Conservation (phyloP, 2,113 vertebrate species). For the Thamnaconus septentrionalis region DNA sequence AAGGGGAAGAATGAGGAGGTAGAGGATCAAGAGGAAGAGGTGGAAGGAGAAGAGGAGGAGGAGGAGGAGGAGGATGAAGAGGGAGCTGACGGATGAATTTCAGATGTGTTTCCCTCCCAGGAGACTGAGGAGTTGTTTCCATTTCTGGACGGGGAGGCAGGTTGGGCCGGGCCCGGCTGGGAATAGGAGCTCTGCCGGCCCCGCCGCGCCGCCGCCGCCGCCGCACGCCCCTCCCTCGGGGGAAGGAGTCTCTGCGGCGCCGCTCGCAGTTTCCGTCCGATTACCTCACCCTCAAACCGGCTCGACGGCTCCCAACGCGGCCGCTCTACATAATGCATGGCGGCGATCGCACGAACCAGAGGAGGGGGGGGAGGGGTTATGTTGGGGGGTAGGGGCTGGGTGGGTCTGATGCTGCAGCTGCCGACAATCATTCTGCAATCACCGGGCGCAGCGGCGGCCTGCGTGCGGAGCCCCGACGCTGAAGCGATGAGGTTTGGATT, state of each 20-base stretch:
- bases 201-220: no score
- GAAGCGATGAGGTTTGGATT: constrained; percentile 13
- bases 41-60: no score
- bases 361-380: constrained; percentile 24
- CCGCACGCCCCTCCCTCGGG: no score
- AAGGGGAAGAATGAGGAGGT: no score
- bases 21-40: no score
- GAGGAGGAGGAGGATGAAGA: no score
- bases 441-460: background rate
- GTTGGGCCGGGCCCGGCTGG: no score
- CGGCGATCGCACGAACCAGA: constrained; percentile 53
- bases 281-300: constrained; percentile 52
- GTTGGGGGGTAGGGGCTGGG: constrained; percentile 26
- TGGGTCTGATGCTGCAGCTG: constrained; percentile 41
- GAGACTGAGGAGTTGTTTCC: constrained; percentile 55
- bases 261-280: constrained; percentile 49
- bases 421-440: constrained; percentile 50
- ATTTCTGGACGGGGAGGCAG: constrained; percentile 48
- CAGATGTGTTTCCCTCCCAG: constrained; percentile 63
- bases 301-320: constrained; percentile 25
- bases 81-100: constrained; percentile 72
- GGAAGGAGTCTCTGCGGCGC: constrained; percentile 11
- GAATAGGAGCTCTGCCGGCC: no score
- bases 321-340: constrained; percentile 19
- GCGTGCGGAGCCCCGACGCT: background rate